A percentile compares a stretch with the other conserved stretches of the same genome.
phyloP scores from a whole-genome alignment of 2,797 vertebrate genomes.

The Sebastes kiyomatsui region DNA sequence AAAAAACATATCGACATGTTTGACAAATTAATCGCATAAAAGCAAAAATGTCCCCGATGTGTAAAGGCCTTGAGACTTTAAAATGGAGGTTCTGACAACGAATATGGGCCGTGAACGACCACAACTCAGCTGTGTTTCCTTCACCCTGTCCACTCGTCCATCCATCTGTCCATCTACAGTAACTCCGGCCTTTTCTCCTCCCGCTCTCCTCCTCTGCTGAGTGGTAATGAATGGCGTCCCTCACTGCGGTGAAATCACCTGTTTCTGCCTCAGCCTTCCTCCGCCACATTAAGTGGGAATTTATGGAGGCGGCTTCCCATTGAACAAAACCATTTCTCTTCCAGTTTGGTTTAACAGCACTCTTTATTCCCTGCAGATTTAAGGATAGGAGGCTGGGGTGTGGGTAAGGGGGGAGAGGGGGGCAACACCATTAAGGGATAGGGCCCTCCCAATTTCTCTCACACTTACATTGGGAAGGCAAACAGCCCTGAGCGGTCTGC shows the following conservation, averaged over 20 bases:
- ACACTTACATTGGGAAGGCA: conserved; percentile 67
- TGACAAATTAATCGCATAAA: too few species aligned
- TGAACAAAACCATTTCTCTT: conserved; percentile 84
- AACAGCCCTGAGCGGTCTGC: conserved; percentile 72
- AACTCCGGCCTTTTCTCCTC: conserved; percentile 35
- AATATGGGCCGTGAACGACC: not conserved
- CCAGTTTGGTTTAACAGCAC: conserved; percentile 82
- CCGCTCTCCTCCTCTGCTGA: conserved; percentile 38
- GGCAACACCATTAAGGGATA: conserved; percentile 67
- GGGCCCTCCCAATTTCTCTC: conserved; percentile 76
- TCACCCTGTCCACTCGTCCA: conserved; percentile 17
- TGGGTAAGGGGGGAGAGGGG: conserved; percentile 13
- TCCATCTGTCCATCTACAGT: conserved; percentile 55
- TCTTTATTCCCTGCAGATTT: conserved; percentile 82
- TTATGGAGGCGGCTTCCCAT: conserved; percentile 79
- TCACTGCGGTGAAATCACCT: conserved; percentile 73
- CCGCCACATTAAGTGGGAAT: conserved; percentile 78
- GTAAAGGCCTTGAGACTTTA: not conserved
- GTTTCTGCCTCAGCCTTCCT: conserved; percentile 78
- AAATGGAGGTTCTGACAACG: not conserved
- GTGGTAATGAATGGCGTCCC: conserved; percentile 73
- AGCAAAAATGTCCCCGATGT: too few species aligned
- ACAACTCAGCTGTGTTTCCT: not conserved
- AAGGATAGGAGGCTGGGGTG: conserved; percentile 65
- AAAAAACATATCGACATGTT: too few species aligned